These are phyloP conservation scores for Chaunax sp. DNA, from an alignment of 2,797 vertebrate species.

Conservation along the genomic window DNA sequence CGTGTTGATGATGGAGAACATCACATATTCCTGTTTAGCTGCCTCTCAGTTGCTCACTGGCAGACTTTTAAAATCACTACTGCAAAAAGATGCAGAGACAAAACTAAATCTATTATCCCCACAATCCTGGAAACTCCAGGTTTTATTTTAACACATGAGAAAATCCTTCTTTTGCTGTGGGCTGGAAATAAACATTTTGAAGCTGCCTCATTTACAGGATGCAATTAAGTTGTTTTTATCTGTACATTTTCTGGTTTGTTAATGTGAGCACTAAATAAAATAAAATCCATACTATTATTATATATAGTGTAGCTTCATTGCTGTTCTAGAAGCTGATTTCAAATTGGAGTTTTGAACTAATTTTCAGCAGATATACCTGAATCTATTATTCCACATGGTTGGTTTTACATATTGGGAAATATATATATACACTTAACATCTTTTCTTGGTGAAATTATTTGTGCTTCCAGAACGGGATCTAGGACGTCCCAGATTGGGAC, in stretches of 20 bases:
- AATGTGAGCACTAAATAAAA: conserved; percentile 20
- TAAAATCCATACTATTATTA: conserved; percentile 22
- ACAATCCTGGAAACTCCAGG: no score
- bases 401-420: not conserved
- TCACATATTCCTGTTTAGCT: conserved; percentile 51
- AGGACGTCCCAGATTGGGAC: no score
- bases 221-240: not conserved
- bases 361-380: not conserved
- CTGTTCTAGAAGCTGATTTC: not conserved
- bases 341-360: not conserved
- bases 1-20: conserved; percentile 18
- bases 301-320: not conserved
- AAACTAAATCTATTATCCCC: not conserved
- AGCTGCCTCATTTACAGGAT: not conserved
- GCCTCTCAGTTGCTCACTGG: conserved; percentile 38
- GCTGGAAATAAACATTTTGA: conserved; percentile 3
- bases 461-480: no score
- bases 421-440: not conserved
- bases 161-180: conserved; percentile 45
- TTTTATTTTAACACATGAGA: conserved; percentile 31
- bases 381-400: not conserved
- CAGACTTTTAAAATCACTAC: conserved; percentile 2
- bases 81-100: not conserved
- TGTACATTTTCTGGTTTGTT: conserved; percentile 22
- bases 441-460: no score